Base-by-base conservation (phyloP, 2,113 vertebrate species). In the Ailurus styani region DNA sequence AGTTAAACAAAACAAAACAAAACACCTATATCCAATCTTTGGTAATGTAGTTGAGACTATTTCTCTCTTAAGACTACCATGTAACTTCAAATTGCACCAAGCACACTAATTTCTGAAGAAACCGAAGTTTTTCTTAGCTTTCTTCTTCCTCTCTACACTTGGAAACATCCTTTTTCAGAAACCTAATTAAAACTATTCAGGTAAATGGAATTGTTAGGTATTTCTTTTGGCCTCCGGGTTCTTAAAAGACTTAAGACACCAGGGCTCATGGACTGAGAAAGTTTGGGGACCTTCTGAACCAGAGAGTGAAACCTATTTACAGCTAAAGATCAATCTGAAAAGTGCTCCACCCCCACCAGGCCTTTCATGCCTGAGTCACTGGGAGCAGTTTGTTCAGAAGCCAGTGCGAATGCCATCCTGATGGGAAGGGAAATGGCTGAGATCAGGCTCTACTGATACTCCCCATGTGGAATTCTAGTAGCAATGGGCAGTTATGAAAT, bases 271-370 rank as follows among this genome's bases (percentile, higher is more conserved):
- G 54, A 77, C 82, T 20, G 29, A 68, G 68, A 54, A 68, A 52
- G n/a, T 57, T 0, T 27, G 13, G 17, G 81, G 45, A 62, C 14
- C 37, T 37, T 91, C 54, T 34, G 31, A 55, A 62, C 31, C 47
- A 25, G 55, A 42, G 8, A 34, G 70, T 83, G 64, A 64, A 72
- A 60, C 50, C 40, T 75, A 75, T 52, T 50, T 88, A 47, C 42
- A 82, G 50, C 2, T 73, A 7, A 52, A 79, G 15, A n/a, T 40
- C 31, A 37, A 27, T 40, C 75, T 81, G 57, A 25, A 70, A 62
- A 0, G 15, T 14, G 8, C 17, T 9, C 40, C 4, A 12, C 20
- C 27, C 13, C 13, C 18, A n/a, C 7, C 2, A 4, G 29, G 42
- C 40, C 18, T 50, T 37, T 54, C 29, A 37, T 8, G 37, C n/a